Evolutionary conservation across 2,888 invertebrate genomes (phyloP), one percentile per base, ranked within the genome.

Genomic region (Spisula solida): DNA sequence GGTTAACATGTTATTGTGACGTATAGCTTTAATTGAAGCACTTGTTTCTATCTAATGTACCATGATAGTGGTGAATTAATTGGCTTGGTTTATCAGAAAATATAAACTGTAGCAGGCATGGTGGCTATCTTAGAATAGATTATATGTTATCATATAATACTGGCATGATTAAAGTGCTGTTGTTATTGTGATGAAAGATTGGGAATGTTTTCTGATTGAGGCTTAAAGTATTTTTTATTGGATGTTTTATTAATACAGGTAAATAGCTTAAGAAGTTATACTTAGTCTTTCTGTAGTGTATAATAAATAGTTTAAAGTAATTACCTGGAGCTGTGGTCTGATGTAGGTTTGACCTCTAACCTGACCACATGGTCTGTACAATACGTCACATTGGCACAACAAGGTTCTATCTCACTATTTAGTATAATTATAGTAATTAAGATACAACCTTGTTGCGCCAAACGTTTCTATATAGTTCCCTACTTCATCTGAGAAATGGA

Each of bases 41-140:
- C 75, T 75, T 75, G 75, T 75, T 75, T 34, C 34, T 75, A 16
- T 34, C 75, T 75, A 34, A 75, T 75, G 34, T 75, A 34, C 18
- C 34, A 34, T 34, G 34, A 75, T 75, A 75, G n/a, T 16, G 0
- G 10, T 34, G 31, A 75, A 75, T 75, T 75, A 75, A 75, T 75
- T 31, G 31, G 34, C 25, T 31, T 0, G 6, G 31, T 31, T 75
- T 75, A 75, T 75, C 75, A 75, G 31, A 31, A 75, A 75, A 75
- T 75, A 75, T 75, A 75, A 75, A 75, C 75, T 75, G 34, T 75
- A 34, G 34, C 60, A n/a, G 60, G n/a, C 20, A 60, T 60, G 60
- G 60, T 60, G 14, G 20, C 55, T 60, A 25, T 60, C 25, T 60
- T n/a, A 60, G 25, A 60, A 60, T 60, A n/a, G 20, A 60, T 25